Evolutionary conservation across 2,888 invertebrate genomes (phyloP).

Genomic region (Ophioninae sp.): DNA sequence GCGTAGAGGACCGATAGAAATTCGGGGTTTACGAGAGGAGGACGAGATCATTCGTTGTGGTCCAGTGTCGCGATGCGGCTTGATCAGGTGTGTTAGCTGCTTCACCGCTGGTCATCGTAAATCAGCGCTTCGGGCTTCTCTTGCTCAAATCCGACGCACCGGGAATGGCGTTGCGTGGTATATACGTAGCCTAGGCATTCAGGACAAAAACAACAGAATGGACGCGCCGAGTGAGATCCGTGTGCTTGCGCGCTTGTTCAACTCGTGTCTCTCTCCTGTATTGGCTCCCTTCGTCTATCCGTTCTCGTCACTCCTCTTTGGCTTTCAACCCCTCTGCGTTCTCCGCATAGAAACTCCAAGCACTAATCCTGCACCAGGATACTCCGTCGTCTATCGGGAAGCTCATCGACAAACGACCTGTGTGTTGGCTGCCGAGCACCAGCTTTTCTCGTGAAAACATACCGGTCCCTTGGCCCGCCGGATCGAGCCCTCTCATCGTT

Average conservation of each 20-base stretch:
- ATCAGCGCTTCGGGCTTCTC: conserved; percentile 44
- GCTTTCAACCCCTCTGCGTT: conserved; percentile 11
- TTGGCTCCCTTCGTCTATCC: conserved; percentile 13
- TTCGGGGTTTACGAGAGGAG: conserved; percentile 34
- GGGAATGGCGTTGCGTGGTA: conserved; percentile 22
- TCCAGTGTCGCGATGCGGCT: conserved; percentile 39
- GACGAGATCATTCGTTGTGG: conserved; percentile 44
- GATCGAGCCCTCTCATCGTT: conserved; percentile 9
- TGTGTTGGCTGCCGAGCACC: conserved; percentile 4
- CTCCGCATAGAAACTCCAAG: conserved; percentile 22
- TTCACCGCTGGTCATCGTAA: conserved; percentile 45
- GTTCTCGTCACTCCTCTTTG: neutral
- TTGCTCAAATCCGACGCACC: conserved; percentile 40
- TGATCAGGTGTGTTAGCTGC: conserved; percentile 39
- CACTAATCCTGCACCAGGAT: conserved; percentile 49
- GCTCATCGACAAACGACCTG: conserved; percentile 42
- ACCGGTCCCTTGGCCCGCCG: conserved; percentile 23
- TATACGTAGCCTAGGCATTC: conserved; percentile 13
- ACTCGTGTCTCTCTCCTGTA: conserved; percentile 16
- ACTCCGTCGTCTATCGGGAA: conserved; percentile 37
- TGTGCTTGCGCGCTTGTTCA: conserved; percentile 4
- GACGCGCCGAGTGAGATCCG: conserved; percentile 35
- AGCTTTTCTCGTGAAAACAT: conserved; percentile 44
- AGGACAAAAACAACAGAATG: conserved; percentile 52
- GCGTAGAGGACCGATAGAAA: conserved; percentile 22